Base-by-base conservation (phyloP, 1,140 invertebrate genomes). In the Mactra quadrangularis region DNA sequence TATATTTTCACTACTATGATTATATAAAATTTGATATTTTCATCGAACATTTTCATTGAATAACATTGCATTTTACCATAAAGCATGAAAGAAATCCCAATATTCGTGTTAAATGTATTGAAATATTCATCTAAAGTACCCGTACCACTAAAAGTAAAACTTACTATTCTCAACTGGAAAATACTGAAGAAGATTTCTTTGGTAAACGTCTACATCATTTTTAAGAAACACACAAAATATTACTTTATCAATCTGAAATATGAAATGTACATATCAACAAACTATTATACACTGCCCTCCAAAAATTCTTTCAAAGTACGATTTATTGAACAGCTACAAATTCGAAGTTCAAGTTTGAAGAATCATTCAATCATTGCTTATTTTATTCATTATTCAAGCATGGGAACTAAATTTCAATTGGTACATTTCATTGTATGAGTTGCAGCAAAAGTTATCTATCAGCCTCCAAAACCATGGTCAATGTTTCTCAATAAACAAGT, bases 181-280 rank as follows among this genome's bases (percentile, higher is more conserved):
- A 31, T 72, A 82, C 35, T 35, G 22, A 7, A 60, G 45, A 1
- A 82, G 29, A 52, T 82, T 82, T n/a, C 45, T 15, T 59, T 82
- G 53, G 52, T 82, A 82, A 15, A 82, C 66, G 1, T 17, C 57
- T 22, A 82, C 78, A 82, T 82, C 78, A 71, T 71, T 71, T 6
- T 19, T 59, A 25, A 72, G 45, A 38, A 82, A 82, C 19, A 82
- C 52, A 72, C 78, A 82, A 53, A 82, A 82, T 45, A 82, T 82
- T 0, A 82, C 35, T 53, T 52, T 70, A 22, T 82, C 78, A 33
- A 82, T 62, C 78, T 82, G 68, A 35, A 82, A 45, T 13, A 29
- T 19, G 45, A 77, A n/a, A 41, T 31, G n/a, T 11, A 59, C 19
- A 25, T 25, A 71, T 50, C 1, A 71, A 29, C 0, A 41, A 17